Conservation (phyloP, 2,888 invertebrate genomes). For the Dicranocentrus wangi region DNA sequence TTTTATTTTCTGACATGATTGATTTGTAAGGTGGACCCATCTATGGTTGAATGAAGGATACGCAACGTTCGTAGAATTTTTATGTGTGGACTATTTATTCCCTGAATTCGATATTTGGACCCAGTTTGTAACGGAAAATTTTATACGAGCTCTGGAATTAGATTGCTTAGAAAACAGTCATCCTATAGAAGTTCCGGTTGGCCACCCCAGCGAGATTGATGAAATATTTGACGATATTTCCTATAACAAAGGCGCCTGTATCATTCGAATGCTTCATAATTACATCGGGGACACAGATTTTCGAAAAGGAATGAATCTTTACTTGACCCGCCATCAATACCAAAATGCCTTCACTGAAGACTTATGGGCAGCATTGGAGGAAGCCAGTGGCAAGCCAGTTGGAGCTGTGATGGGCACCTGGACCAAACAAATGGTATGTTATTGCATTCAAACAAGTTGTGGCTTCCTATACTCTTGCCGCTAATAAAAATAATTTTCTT, state of each 20-base stretch:
- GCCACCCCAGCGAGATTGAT: constrained; percentile 73
- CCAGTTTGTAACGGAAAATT: constrained; percentile 78
- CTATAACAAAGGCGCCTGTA: constrained; percentile 73
- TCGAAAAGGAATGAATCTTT: constrained; percentile 75
- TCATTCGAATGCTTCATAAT: constrained; percentile 76
- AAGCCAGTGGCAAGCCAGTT: constrained; percentile 92
- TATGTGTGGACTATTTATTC: constrained; percentile 77
- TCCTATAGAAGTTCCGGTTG: constrained; percentile 73
- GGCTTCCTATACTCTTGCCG: too few species aligned
- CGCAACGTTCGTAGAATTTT: constrained; percentile 79
- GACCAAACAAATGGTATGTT: constrained; percentile 86
- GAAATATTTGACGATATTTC: constrained; percentile 74
- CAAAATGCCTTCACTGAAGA: constrained; percentile 76
- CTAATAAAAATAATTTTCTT: too few species aligned
- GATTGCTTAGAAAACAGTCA: constrained; percentile 77
- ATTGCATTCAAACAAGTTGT: too few species aligned
- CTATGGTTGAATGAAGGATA: constrained; percentile 84
- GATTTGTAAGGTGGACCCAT: constrained; percentile 54
- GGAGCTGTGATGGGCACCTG: constrained; percentile 95
- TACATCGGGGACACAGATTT: constrained; percentile 74
- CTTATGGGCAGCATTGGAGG: constrained; percentile 80
- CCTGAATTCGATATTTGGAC: constrained; percentile 79
- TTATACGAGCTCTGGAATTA: constrained; percentile 76
- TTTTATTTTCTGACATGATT: background rate
- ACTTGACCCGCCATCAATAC: constrained; percentile 75